Evolutionary conservation across 2,888 invertebrate species (phyloP).

Genomic region (Clusia tigrina): DNA sequence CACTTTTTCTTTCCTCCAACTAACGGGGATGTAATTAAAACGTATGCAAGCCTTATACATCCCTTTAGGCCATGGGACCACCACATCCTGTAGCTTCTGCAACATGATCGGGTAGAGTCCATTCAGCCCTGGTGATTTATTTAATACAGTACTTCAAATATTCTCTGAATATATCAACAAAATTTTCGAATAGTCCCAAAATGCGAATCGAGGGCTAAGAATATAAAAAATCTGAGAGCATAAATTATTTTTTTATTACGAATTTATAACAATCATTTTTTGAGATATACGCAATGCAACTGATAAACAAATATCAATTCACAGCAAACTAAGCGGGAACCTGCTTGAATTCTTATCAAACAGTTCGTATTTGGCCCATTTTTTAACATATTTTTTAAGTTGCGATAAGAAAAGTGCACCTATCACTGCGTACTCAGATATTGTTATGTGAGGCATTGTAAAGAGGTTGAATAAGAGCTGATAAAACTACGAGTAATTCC

Average conservation of each 20-base stretch:
- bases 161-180: not conserved
- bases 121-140: too few relatives aligned
- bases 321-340: too few relatives aligned
- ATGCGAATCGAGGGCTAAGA: not conserved
- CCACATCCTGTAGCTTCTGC: too few relatives aligned
- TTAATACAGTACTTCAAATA: too few relatives aligned
- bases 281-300: too few relatives aligned
- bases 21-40: too few relatives aligned
- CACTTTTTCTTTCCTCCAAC: too few relatives aligned
- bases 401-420: slow-evolving; percentile 22
- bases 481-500: too few relatives aligned
- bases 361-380: not conserved
- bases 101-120: too few relatives aligned
- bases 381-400: not conserved
- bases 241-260: too few relatives aligned
- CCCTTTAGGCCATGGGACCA: too few relatives aligned
- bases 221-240: not conserved
- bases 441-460: not conserved
- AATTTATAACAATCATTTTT: not conserved
- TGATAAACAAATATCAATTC: not conserved
- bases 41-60: too few relatives aligned
- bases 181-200: not conserved
- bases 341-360: not conserved
- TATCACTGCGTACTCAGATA: not conserved
- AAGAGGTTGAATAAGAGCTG: not conserved